phyloP scores from a whole-genome alignment of 2,113 vertebrate genomes.

The Bubalus kerabau region DNA sequence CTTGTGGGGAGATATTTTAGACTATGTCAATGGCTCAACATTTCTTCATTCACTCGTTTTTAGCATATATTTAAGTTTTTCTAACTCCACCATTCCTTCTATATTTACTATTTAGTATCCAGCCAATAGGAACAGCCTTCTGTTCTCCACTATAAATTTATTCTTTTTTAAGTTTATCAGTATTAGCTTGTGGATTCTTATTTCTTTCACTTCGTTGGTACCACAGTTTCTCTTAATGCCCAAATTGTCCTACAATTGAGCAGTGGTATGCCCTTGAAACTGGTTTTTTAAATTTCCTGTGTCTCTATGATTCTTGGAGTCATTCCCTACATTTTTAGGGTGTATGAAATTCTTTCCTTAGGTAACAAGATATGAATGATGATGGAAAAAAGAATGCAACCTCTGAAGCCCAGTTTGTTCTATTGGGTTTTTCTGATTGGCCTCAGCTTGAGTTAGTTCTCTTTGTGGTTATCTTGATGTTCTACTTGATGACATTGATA shows the following conservation, averaged over 20 bases:
- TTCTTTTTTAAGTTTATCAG: not conserved
- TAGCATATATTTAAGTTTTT: not conserved
- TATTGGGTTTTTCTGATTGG: slow-evolving; percentile 40
- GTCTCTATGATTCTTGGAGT: not conserved
- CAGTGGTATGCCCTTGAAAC: not conserved
- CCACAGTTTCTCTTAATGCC: not conserved
- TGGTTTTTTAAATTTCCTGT: not conserved
- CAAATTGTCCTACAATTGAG: not conserved
- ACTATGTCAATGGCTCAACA: not conserved
- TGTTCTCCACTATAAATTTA: not conserved
- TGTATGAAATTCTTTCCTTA: not conserved
- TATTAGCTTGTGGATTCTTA: not conserved
- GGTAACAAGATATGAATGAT: not conserved
- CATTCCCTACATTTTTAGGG: not conserved
- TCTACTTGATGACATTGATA: slow-evolving; percentile 27
- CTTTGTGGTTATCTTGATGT: slow-evolving; percentile 26
- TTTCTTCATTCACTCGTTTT: not conserved
- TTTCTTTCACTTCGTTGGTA: not conserved
- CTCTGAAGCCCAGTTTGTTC: not conserved
- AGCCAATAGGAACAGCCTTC: not conserved
- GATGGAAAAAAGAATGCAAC: not conserved
- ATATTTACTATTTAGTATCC: not conserved
- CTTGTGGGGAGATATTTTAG: not conserved
- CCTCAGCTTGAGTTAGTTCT: not conserved
- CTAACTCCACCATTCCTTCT: not conserved